phyloP scores from a whole-genome alignment of 2,888 invertebrate species.

The Xiphydria camelus region DNA sequence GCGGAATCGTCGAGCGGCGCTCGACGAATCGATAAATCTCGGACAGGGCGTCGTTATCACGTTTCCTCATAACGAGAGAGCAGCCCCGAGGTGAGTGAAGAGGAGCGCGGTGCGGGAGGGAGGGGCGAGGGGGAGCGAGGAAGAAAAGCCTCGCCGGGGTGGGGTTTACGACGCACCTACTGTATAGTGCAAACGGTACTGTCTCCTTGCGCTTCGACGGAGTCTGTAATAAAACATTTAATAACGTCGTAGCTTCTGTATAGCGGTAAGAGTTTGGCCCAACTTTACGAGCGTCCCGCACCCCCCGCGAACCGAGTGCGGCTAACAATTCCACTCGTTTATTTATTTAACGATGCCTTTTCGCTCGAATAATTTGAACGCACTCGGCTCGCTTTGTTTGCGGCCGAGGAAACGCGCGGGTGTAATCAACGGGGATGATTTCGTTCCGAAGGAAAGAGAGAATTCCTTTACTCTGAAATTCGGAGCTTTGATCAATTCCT shows the following conservation, averaged over 20 bases:
- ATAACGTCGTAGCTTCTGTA: constrained; percentile 26
- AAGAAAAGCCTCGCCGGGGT: too few relatives aligned
- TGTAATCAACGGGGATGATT: too few relatives aligned
- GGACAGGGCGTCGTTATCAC: constrained; percentile 23
- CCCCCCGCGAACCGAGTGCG: neutral
- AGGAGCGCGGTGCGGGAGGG: too few relatives aligned
- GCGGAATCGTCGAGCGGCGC: neutral
- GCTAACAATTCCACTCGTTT: neutral
- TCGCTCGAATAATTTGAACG: neutral
- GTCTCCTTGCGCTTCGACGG: constrained; percentile 9
- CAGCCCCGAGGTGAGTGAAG: neutral
- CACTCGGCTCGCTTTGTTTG: neutral
- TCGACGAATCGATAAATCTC: constrained; percentile 25
- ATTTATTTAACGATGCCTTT: neutral
- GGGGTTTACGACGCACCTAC: too few relatives aligned
- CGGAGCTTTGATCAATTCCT: too few relatives aligned
- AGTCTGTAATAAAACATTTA: constrained; percentile 34
- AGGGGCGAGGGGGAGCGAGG: too few relatives aligned
- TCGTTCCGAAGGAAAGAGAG: too few relatives aligned
- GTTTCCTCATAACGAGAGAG: constrained; percentile 17
- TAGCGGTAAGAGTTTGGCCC: constrained; percentile 5
- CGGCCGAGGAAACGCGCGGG: too few relatives aligned
- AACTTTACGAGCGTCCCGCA: neutral
- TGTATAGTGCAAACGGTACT: neutral
- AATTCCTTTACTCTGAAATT: too few relatives aligned